Percentiles rank a stretch among this genome's conserved stretches.
These are phyloP conservation scores for Whitmania pigra DNA, from an alignment of 1,140 invertebrate species.

Conservation along the genomic window DNA sequence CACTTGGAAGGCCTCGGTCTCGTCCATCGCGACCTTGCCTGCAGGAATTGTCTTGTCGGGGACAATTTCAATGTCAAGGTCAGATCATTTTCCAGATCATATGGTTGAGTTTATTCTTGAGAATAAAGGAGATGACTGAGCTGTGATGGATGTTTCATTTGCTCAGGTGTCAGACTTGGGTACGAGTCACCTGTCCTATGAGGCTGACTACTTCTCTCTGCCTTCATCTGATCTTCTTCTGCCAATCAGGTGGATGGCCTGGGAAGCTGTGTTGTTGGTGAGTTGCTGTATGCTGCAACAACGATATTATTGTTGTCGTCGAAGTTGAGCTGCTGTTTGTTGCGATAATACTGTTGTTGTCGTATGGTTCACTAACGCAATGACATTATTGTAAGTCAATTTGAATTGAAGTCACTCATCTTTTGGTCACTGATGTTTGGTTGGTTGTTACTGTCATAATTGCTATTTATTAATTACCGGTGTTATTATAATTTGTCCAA, in stretches of 20 bases:
- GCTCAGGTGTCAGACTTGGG: slow-evolving; percentile 60
- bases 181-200: slow-evolving; percentile 56
- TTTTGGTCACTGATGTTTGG: background rate
- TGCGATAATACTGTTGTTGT: too few relatives aligned
- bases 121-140: background rate
- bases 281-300: slow-evolving; percentile 29
- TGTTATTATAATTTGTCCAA: too few relatives aligned
- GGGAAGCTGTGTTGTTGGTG: slow-evolving; percentile 70
- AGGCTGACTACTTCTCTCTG: slow-evolving; percentile 37
- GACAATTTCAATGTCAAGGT: slow-evolving; percentile 74
- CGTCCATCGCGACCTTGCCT: slow-evolving; percentile 63
- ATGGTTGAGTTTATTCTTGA: background rate
- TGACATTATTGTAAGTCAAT: too few relatives aligned
- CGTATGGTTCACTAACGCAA: background rate
- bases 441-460: too few relatives aligned
- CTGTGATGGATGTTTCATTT: background rate
- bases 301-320: too few relatives aligned
- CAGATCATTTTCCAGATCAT: background rate
- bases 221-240: slow-evolving; percentile 44
- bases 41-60: slow-evolving; percentile 70
- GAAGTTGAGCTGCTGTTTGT: too few relatives aligned
- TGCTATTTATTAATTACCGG: too few relatives aligned
- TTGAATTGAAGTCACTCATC: background rate
- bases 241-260: slow-evolving; percentile 77
- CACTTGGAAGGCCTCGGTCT: slow-evolving; percentile 66